Conservation (phyloP, 2,113 vertebrate genomes). For the cat (Felis catus) region F.catus_Fca126_mat1.0 CM031420.1:59599001-59599500, state of each 20-base stretch:
- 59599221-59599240: not conserved
- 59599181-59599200: not conserved
- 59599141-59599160: not conserved
- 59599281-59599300: not conserved
- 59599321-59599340: not conserved
- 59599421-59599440: not conserved
- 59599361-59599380: not conserved
- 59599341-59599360: constrained; percentile 36
- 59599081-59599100: not conserved
- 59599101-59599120: not conserved
- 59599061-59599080: not conserved
- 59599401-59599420: not conserved
- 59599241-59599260: constrained; percentile 28
- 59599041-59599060: not conserved
- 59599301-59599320: not conserved
- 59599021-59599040: not conserved
- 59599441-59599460: not conserved
- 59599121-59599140: not conserved
- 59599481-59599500: not conserved
- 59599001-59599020: not conserved
- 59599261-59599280: not conserved
- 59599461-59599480: not conserved
- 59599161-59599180: not conserved
- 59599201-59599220: constrained; percentile 15
- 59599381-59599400: not conserved